phyloP scores from a whole-genome alignment of 2,888 invertebrate species.

The Eremobia ochroleuca region DNA sequence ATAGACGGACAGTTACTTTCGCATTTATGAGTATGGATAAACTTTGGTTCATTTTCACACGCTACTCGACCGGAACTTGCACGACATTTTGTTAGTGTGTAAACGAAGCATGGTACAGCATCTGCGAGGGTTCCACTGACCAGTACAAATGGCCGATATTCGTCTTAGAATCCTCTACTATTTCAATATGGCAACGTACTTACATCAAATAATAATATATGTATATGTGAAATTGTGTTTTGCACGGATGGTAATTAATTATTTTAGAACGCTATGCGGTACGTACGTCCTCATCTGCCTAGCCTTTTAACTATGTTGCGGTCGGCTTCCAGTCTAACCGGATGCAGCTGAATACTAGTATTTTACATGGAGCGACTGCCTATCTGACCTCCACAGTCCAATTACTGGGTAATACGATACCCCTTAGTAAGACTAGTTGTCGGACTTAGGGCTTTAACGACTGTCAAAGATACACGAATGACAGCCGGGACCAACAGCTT shows the following conservation, averaged over 20 bases:
- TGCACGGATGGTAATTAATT: neutral
- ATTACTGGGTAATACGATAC: too few relatives aligned
- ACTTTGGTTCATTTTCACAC: neutral
- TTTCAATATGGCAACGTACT: conserved; percentile 73
- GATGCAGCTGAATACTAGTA: too few relatives aligned
- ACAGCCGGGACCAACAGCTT: too few relatives aligned
- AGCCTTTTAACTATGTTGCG: too few relatives aligned
- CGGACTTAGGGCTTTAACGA: too few relatives aligned
- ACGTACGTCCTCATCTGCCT: too few relatives aligned
- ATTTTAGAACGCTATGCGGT: too few relatives aligned
- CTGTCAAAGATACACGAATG: too few relatives aligned
- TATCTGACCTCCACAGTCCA: too few relatives aligned
- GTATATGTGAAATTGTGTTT: neutral
- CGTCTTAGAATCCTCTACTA: conserved; percentile 77
- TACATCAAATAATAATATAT: conserved; percentile 1
- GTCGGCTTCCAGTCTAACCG: too few relatives aligned
- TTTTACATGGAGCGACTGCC: too few relatives aligned
- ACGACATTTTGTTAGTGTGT: conserved; percentile 21
- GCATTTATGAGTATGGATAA: neutral
- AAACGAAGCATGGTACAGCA: conserved; percentile 53
- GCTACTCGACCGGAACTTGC: conserved; percentile 14
- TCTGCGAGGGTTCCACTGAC: conserved; percentile 77
- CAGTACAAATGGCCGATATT: conserved; percentile 80
- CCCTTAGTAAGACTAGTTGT: too few relatives aligned
- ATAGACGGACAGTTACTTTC: neutral